These are phyloP conservation scores for Lamellibrachia columna DNA, from an alignment of 2,888 invertebrate species.

Conservation along the genomic window DNA sequence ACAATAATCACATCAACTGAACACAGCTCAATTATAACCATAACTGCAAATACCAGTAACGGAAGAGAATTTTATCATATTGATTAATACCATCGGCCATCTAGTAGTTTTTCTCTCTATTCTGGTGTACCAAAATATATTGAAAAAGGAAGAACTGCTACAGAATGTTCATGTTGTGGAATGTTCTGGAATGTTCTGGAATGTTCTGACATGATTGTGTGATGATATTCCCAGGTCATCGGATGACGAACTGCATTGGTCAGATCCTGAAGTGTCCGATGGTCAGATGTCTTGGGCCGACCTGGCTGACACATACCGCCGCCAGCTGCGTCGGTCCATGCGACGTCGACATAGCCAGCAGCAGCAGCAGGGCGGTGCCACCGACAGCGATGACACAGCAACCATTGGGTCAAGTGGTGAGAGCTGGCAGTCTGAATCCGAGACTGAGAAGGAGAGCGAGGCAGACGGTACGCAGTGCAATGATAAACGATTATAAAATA, in stretches of 20 bases:
- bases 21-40: no score
- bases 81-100: no score
- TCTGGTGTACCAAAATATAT: background rate
- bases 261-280: constrained; percentile 39
- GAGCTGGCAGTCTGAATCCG: constrained; percentile 40
- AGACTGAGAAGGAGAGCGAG: constrained; percentile 36
- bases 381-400: constrained; percentile 33
- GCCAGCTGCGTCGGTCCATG: background rate
- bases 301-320: constrained; percentile 25
- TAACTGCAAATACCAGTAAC: no score
- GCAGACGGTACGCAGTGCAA: constrained; percentile 24
- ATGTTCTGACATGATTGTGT: constrained; percentile 18
- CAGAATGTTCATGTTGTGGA: background rate
- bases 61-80: no score
- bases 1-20: no score
- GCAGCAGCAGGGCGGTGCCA: constrained; percentile 16
- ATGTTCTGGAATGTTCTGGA: background rate
- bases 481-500: constrained; percentile 5
- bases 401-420: constrained; percentile 38
- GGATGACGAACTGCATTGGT: constrained; percentile 39
- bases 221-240: constrained; percentile 32
- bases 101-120: no score
- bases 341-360: constrained; percentile 26
- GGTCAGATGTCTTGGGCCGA: constrained; percentile 39
- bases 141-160: background rate